phyloP scores from a whole-genome alignment of 2,113 vertebrate species.

The Percopsis transmontana region DNA sequence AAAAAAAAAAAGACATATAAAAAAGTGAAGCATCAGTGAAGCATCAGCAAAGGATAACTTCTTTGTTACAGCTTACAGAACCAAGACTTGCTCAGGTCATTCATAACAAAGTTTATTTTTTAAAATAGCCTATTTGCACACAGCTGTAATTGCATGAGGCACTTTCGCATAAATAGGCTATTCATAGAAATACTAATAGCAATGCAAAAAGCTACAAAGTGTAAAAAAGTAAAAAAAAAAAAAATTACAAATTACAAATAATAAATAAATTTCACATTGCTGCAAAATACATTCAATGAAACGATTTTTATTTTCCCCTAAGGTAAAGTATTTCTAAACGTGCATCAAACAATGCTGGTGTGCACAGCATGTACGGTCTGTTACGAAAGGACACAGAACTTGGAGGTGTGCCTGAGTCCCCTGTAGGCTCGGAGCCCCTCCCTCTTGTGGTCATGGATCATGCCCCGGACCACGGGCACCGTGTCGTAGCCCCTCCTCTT shows the following conservation, averaged over 20 bases:
- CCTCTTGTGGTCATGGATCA: conserved; percentile 80
- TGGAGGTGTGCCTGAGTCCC: conserved; percentile 88
- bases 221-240: not conserved
- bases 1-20: too few relatives aligned
- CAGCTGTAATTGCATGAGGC: not conserved
- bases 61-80: not conserved
- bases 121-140: not conserved
- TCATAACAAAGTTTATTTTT: not conserved
- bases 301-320: not conserved
- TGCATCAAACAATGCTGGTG: too few relatives aligned
- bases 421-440: conserved; percentile 77
- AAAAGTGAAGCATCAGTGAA: too few relatives aligned
- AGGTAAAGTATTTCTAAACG: not conserved
- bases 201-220: not conserved
- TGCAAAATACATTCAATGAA: not conserved
- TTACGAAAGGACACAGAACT: conserved; percentile 89
- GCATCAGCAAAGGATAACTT: too few relatives aligned
- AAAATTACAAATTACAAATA: not conserved
- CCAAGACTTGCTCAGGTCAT: not conserved
- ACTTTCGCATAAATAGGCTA: conserved; percentile 1
- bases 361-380: not conserved
- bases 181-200: not conserved
- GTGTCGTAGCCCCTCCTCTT: conserved; percentile 80
- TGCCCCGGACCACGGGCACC: conserved; percentile 78
- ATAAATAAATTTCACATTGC: not conserved